A percentile compares a stretch with the other conserved stretches of the same genome.
Conservation (phyloP, 2,113 vertebrate species). For the Hymenochirus boettgeri region DNA sequence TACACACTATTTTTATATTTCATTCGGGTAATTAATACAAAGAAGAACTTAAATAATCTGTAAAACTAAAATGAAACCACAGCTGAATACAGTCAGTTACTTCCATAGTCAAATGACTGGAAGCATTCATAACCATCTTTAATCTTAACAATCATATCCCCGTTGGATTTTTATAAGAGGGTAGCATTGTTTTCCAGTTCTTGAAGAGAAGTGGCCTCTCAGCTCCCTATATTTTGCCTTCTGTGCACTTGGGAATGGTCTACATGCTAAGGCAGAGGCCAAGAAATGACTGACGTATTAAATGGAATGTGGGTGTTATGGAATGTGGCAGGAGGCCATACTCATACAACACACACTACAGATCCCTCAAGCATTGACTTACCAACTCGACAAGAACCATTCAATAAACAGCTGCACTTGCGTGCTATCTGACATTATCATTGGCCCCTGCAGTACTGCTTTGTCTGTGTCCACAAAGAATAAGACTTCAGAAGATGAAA, state of each 20-base stretch:
- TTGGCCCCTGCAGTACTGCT: conserved; percentile 18
- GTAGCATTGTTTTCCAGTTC: conserved; percentile 25
- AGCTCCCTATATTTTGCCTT: conserved; percentile 41
- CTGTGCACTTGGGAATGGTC: conserved; percentile 42
- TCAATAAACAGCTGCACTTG: conserved; percentile 35
- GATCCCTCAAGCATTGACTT: conserved; percentile 24
- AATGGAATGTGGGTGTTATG: conserved; percentile 56
- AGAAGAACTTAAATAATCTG: conserved; percentile 16
- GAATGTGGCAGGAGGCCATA: conserved; percentile 57
- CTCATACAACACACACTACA: conserved; percentile 44
- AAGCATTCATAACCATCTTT: conserved; percentile 33
- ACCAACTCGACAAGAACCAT: conserved; percentile 4
- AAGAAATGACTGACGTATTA: conserved; percentile 56
- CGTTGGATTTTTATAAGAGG: conserved; percentile 18
- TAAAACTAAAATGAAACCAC: conserved; percentile 2
- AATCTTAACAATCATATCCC: conserved; percentile 33
- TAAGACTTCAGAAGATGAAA: conserved; percentile 19
- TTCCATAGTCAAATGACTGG: conserved; percentile 23
- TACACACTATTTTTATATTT: not conserved
- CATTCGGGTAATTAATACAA: not conserved
- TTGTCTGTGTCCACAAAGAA: conserved; percentile 17
- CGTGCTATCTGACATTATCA: conserved; percentile 39
- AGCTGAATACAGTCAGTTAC: not conserved
- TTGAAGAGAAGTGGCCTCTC: conserved; percentile 32
- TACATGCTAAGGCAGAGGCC: conserved; percentile 46